phyloP scores from a whole-genome alignment of 2,797 vertebrate species.

The Hydrolagus colliei region DNA sequence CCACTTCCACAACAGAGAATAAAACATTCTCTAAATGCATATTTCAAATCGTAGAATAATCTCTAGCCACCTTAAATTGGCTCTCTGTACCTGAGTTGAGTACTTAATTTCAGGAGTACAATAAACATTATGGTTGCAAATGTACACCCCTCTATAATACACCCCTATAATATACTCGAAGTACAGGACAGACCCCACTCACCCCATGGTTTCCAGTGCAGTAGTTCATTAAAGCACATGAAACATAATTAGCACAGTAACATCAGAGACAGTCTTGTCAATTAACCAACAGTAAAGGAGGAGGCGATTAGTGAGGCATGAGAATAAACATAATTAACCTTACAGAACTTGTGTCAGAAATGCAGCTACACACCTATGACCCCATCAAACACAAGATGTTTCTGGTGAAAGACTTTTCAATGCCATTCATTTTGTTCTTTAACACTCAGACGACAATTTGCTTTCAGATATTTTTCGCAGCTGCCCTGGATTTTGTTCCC shows the following conservation, averaged over 20 bases:
- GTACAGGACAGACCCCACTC: too few relatives aligned
- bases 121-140: too few relatives aligned
- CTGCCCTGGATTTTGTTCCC: not conserved
- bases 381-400: not conserved
- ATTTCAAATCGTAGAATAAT: too few relatives aligned
- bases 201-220: too few relatives aligned
- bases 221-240: not conserved
- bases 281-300: not conserved
- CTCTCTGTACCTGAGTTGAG: too few relatives aligned
- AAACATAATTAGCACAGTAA: not conserved
- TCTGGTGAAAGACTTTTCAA: not conserved
- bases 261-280: not conserved
- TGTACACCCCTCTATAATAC: too few relatives aligned
- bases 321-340: slow-evolving; percentile 26
- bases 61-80: too few relatives aligned
- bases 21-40: too few relatives aligned
- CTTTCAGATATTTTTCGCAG: not conserved
- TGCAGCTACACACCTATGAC: slow-evolving; percentile 1
- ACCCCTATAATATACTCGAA: too few relatives aligned
- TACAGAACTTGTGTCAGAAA: not conserved
- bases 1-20: too few relatives aligned
- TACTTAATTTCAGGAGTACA: too few relatives aligned
- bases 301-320: not conserved
- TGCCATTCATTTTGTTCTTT: slow-evolving; percentile 14
- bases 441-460: not conserved